These are phyloP conservation scores for Drosophila sucinea DNA, from an alignment of 1,140 invertebrate species.

Conservation along the genomic window DNA sequence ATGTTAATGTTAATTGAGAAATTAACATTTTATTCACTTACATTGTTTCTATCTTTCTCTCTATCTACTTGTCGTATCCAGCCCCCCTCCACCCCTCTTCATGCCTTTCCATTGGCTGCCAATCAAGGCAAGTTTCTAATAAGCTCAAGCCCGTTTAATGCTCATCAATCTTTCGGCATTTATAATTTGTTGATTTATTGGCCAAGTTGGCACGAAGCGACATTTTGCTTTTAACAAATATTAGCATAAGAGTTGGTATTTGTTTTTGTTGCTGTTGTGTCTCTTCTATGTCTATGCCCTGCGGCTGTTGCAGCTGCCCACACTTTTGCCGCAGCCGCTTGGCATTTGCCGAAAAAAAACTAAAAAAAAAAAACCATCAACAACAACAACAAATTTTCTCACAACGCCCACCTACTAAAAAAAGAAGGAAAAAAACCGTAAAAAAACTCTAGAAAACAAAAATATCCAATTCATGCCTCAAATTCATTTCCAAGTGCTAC, in stretches of 20 bases:
- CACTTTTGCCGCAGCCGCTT: constrained; percentile 41
- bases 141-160: constrained; percentile 45
- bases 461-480: constrained; percentile 39
- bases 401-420: constrained; percentile 64
- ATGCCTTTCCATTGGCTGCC: constrained; percentile 25
- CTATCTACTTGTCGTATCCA: neutral
- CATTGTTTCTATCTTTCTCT: constrained; percentile 2
- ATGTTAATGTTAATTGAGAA: constrained; percentile 78
- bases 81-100: neutral
- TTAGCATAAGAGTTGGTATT: constrained; percentile 70
- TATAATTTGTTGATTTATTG: constrained; percentile 77
- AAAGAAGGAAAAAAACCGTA: constrained; percentile 4
- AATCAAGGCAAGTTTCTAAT: constrained; percentile 41
- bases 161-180: constrained; percentile 72
- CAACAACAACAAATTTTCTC: constrained; percentile 61
- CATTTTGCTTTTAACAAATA: constrained; percentile 78
- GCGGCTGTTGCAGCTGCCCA: constrained; percentile 53
- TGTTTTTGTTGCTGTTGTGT: neutral
- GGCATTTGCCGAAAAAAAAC: constrained; percentile 20
- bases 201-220: constrained; percentile 70
- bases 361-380: neutral
- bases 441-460: constrained; percentile 32
- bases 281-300: constrained; percentile 19
- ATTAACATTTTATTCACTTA: constrained; percentile 66
- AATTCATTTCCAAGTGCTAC: constrained; percentile 67